Evolutionary conservation across 1,140 invertebrate genomes (phyloP).

Genomic region (Psilanteris sp.): DNA sequence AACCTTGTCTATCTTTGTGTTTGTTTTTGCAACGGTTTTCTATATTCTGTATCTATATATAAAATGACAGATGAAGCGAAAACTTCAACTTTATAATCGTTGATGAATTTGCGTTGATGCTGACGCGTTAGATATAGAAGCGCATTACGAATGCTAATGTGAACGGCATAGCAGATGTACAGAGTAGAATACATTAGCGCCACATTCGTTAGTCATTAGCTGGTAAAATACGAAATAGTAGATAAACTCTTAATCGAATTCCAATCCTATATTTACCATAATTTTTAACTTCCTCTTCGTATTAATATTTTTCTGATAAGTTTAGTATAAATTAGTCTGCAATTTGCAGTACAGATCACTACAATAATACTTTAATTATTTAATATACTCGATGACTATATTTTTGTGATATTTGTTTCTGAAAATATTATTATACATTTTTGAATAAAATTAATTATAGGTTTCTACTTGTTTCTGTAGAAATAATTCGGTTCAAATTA

Average conservation of each 20-base stretch:
- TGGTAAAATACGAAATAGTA: slow-evolving; percentile 74
- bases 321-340: too few relatives aligned
- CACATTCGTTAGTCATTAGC: slow-evolving; percentile 78
- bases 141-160: slow-evolving; percentile 79
- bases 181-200: slow-evolving; percentile 77
- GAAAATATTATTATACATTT: too few relatives aligned
- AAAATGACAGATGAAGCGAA: slow-evolving; percentile 45
- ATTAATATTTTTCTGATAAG: too few relatives aligned
- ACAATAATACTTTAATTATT: too few relatives aligned
- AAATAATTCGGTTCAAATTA: too few relatives aligned
- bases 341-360: too few relatives aligned
- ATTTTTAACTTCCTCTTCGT: too few relatives aligned
- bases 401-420: too few relatives aligned
- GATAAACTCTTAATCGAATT: slow-evolving; percentile 61
- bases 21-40: slow-evolving; percentile 32
- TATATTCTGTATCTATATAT: slow-evolving; percentile 32
- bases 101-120: slow-evolving; percentile 72
- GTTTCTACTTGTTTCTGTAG: too few relatives aligned
- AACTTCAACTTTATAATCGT: slow-evolving; percentile 71
- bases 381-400: too few relatives aligned
- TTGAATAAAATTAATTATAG: too few relatives aligned
- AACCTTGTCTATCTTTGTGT: slow-evolving; percentile 55
- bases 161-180: slow-evolving; percentile 75
- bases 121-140: slow-evolving; percentile 65
- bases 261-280: slow-evolving; percentile 53